A percentile compares a stretch with the other conserved stretches of the same genome.
These are phyloP conservation scores for Xylota sylvarum DNA, from an alignment of 2,888 invertebrate genomes.

Conservation along the genomic window DNA sequence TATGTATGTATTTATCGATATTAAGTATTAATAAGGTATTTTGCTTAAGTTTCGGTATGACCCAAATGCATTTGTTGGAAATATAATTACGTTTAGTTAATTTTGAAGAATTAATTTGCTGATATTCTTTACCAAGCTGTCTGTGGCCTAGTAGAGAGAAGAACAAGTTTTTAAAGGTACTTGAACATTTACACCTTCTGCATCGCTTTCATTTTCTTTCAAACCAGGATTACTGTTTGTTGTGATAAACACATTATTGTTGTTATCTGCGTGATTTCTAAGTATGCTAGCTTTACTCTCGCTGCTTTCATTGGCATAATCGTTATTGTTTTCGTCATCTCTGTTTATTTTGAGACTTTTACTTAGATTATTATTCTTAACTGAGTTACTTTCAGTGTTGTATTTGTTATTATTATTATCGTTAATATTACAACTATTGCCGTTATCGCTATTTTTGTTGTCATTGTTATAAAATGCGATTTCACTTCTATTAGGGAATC, in stretches of 20 bases:
- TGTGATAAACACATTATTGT: slow-evolving; percentile 46
- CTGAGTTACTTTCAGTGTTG: slow-evolving; percentile 81
- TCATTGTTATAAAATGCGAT: slow-evolving; percentile 78
- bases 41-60: background rate
- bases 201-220: slow-evolving; percentile 9
- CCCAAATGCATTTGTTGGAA: background rate
- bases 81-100: background rate
- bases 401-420: slow-evolving; percentile 79
- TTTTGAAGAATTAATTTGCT: background rate
- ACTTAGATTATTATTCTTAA: slow-evolving; percentile 69
- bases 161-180: slow-evolving; percentile 16
- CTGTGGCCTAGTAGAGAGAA: background rate
- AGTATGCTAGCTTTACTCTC: slow-evolving; percentile 18
- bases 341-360: slow-evolving; percentile 51
- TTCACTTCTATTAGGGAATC: slow-evolving; percentile 65
- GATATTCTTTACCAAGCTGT: background rate
- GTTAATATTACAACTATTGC: slow-evolving; percentile 34
- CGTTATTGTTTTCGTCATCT: slow-evolving; percentile 64
- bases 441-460: slow-evolving; percentile 66
- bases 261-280: slow-evolving; percentile 44
- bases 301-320: slow-evolving; percentile 46
- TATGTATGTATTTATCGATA: background rate
- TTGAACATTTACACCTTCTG: background rate
- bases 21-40: background rate
- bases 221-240: slow-evolving; percentile 2